phyloP scores from a whole-genome alignment of 2,113 vertebrate species.

The Epinephelus lanceolatus region DNA sequence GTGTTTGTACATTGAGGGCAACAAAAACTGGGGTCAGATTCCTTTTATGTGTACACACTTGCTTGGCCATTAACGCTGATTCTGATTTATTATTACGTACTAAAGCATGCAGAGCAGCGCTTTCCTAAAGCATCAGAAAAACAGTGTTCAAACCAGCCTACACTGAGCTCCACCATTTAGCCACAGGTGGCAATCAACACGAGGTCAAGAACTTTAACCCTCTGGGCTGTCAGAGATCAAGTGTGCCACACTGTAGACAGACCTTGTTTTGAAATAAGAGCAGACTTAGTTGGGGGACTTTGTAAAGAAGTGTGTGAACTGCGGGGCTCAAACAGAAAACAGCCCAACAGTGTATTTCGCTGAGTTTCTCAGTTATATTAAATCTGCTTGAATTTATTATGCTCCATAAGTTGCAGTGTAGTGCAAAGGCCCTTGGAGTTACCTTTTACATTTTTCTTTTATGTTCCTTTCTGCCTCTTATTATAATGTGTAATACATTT shows the following conservation, averaged over 20 bases:
- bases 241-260: constrained; percentile 39
- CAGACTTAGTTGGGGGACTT: constrained; percentile 42
- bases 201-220: constrained; percentile 67
- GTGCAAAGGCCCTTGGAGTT: background rate
- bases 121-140: constrained; percentile 22
- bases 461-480: background rate
- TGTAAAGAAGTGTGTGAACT: constrained; percentile 33
- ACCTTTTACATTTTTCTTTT: constrained; percentile 16
- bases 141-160: constrained; percentile 19
- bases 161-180: constrained; percentile 36
- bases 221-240: constrained; percentile 44
- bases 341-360: background rate
- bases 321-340: constrained; percentile 18
- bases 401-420: background rate
- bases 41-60: no score
- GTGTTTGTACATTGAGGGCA: no score
- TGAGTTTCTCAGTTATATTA: constrained; percentile 14
- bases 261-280: constrained; percentile 70
- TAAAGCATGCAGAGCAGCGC: constrained; percentile 16
- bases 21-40: no score
- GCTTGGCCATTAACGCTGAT: no score
- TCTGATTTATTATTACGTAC: constrained; percentile 28
- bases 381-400: constrained; percentile 14
- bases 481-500: constrained; percentile 21
- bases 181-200: constrained; percentile 53